These are phyloP conservation scores for Propithecus perrieri DNA, from an alignment of 2,797 vertebrate species.

Conservation along the genomic window DNA sequence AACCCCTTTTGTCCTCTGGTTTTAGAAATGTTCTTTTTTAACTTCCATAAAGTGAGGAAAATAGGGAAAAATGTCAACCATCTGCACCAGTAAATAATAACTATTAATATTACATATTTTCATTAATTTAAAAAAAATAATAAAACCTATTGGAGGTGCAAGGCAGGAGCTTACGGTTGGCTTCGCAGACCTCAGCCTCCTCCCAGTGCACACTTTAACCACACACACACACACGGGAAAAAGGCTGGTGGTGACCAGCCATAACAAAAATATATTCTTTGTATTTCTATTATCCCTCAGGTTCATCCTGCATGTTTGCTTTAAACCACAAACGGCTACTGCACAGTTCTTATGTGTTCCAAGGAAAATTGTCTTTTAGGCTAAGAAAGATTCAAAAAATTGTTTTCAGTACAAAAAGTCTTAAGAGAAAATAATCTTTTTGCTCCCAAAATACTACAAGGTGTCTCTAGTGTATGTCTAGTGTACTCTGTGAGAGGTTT, in stretches of 20 bases:
- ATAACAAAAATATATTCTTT: slow-evolving; percentile 94
- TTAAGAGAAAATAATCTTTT: slow-evolving; percentile 90
- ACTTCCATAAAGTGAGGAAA: slow-evolving; percentile 85
- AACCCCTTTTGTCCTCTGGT: slow-evolving; percentile 89
- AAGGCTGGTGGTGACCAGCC: slow-evolving; percentile 88
- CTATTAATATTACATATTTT: slow-evolving; percentile 92
- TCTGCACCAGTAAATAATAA: slow-evolving; percentile 90
- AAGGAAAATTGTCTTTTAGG: slow-evolving; percentile 88
- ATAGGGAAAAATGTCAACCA: slow-evolving; percentile 88
- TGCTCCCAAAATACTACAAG: slow-evolving; percentile 92
- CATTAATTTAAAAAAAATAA: slow-evolving; percentile 91
- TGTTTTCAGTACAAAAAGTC: slow-evolving; percentile 92
- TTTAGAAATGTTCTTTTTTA: slow-evolving; percentile 84
- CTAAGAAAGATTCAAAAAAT: slow-evolving; percentile 97
- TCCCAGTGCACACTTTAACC: slow-evolving; percentile 79
- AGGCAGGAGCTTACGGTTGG: slow-evolving; percentile 82
- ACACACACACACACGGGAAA: slow-evolving; percentile 82
- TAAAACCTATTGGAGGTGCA: slow-evolving; percentile 87
- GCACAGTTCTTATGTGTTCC: slow-evolving; percentile 87
- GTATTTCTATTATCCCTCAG: slow-evolving; percentile 89
- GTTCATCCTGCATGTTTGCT: slow-evolving; percentile 83
- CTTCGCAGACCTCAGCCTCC: slow-evolving; percentile 77
- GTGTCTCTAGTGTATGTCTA: slow-evolving; percentile 93
- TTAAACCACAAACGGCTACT: slow-evolving; percentile 86
- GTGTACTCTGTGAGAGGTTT: slow-evolving; percentile 96